Evolutionary conservation across 2,888 invertebrate genomes (phyloP).

Genomic region (Allacma fusca): DNA sequence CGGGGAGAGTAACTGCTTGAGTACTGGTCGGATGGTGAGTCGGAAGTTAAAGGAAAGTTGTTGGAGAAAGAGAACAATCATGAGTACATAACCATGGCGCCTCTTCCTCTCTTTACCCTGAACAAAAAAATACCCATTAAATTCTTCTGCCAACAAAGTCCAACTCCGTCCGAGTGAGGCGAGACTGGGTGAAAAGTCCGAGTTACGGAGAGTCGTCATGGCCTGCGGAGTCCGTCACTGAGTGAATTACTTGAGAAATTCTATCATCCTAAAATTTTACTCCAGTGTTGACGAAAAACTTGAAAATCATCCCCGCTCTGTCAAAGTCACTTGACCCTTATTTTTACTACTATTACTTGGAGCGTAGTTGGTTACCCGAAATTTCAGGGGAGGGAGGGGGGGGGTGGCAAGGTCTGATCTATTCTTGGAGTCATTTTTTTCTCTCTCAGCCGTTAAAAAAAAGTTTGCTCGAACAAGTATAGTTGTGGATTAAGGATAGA

Average conservation of each 20-base stretch:
- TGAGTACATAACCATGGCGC: constrained; percentile 49
- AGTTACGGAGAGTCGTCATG: too few species aligned
- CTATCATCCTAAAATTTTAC: constrained; percentile 49
- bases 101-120: constrained; percentile 26
- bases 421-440: neutral
- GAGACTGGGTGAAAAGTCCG: neutral
- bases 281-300: neutral
- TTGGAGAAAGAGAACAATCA: constrained; percentile 45
- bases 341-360: neutral
- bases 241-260: constrained; percentile 21
- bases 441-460: neutral
- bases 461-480: too few species aligned
- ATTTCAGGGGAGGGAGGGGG: too few species aligned
- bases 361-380: too few species aligned
- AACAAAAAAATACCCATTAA: constrained; percentile 20
- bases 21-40: neutral
- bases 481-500: too few species aligned
- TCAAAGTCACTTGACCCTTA: neutral
- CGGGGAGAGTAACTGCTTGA: neutral
- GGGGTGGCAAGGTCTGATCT: too few species aligned
- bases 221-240: too few species aligned
- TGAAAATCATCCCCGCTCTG: neutral
- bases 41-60: constrained; percentile 12
- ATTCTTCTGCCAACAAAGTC: constrained; percentile 19
- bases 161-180: neutral